Conservation (phyloP, 2,888 invertebrate species). For the Camptogramma bilineatum region DNA sequence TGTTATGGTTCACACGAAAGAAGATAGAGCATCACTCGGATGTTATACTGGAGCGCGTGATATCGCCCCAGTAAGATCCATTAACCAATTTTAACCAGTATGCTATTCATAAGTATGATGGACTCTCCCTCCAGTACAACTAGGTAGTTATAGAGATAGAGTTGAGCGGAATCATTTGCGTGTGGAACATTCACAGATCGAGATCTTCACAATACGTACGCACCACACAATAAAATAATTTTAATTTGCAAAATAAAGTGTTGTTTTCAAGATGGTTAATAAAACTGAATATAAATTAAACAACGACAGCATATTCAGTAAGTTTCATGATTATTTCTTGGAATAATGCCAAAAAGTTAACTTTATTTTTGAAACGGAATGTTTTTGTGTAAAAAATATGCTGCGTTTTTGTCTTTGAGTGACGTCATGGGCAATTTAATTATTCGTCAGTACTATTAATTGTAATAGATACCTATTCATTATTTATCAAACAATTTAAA, state of each 20-base stretch:
- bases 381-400: slow-evolving; percentile 9
- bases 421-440: slow-evolving; percentile 16
- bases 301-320: slow-evolving; percentile 42
- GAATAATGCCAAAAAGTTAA: slow-evolving; percentile 33
- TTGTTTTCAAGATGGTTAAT: slow-evolving; percentile 33
- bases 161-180: slow-evolving; percentile 22
- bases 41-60: slow-evolving; percentile 31
- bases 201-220: slow-evolving; percentile 24
- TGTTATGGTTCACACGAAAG: slow-evolving; percentile 11
- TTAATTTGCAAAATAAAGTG: slow-evolving; percentile 7
- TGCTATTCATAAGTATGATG: slow-evolving; percentile 38
- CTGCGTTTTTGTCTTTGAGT: slow-evolving; percentile 6
- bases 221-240: background rate
- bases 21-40: slow-evolving; percentile 14
- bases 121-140: slow-evolving; percentile 40
- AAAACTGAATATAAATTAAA: slow-evolving; percentile 42
- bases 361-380: slow-evolving; percentile 32
- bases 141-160: slow-evolving; percentile 14
- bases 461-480: background rate
- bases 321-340: slow-evolving; percentile 39
- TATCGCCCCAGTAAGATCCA: slow-evolving; percentile 27
- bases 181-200: slow-evolving; percentile 31
- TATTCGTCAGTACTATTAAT: too few species aligned
- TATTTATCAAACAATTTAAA: background rate
- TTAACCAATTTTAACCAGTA: slow-evolving; percentile 41